A percentile compares a stretch with the other conserved stretches of the same genome.
These are phyloP conservation scores for Aspidiotus destructor DNA, from an alignment of 2,888 invertebrate species.

Conservation along the genomic window DNA sequence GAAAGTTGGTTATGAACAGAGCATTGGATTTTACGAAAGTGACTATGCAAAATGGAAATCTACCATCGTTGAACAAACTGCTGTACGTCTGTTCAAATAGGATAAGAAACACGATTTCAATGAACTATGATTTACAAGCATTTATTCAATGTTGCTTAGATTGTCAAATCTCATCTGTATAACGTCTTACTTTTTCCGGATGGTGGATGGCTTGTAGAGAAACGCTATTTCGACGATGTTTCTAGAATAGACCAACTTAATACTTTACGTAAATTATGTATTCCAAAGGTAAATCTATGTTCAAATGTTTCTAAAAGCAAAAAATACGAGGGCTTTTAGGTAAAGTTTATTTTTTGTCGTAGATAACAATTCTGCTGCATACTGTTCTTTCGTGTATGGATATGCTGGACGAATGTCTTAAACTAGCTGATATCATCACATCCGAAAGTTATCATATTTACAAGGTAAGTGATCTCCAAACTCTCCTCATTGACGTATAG, in stretches of 20 bases:
- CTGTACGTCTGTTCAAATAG: constrained; percentile 42
- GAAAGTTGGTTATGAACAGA: constrained; percentile 78
- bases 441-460: constrained; percentile 70
- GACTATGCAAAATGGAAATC: constrained; percentile 64
- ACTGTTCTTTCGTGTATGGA: constrained; percentile 67
- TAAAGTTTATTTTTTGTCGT: constrained; percentile 29
- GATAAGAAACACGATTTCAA: too few species aligned
- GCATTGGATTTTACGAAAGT: constrained; percentile 64
- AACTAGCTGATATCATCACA: constrained; percentile 68
- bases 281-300: constrained; percentile 56
- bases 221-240: constrained; percentile 46
- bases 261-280: constrained; percentile 65
- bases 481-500: too few species aligned
- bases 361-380: constrained; percentile 60
- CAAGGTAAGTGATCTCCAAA: constrained; percentile 47
- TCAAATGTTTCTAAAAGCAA: too few species aligned
- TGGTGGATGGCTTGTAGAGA: constrained; percentile 79
- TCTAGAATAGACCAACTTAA: constrained; percentile 60
- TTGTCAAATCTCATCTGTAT: constrained; percentile 44
- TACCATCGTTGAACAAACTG: constrained; percentile 40
- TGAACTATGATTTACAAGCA: background rate
- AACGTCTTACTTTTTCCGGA: constrained; percentile 59
- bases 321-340: too few species aligned
- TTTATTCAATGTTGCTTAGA: constrained; percentile 43
- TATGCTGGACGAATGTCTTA: constrained; percentile 65